A percentile compares a stretch with the other conserved stretches of the same genome.
These are phyloP conservation scores for Myripristis murdjan DNA, from an alignment of 2,797 vertebrate genomes.

Conservation along the genomic window DNA sequence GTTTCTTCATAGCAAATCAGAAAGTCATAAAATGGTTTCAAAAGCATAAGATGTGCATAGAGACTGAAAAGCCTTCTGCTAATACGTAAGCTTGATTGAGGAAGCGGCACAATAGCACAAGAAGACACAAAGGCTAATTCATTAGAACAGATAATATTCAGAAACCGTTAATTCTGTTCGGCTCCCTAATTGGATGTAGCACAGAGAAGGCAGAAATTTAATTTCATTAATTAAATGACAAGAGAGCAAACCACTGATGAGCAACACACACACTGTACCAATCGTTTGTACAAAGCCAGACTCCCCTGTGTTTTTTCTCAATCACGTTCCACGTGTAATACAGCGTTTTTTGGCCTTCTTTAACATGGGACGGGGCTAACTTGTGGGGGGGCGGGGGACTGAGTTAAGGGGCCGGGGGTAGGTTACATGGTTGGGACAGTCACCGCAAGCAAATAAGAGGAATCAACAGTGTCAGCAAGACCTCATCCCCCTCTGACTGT, in stretches of 20 bases:
- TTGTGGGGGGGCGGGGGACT: slow-evolving; percentile 56
- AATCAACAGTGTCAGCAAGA: slow-evolving; percentile 86
- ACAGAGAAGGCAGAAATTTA: slow-evolving; percentile 73
- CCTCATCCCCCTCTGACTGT: slow-evolving; percentile 87
- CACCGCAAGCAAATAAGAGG: slow-evolving; percentile 73
- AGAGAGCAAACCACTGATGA: slow-evolving; percentile 70
- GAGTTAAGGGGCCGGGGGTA: slow-evolving; percentile 68
- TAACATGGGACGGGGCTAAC: slow-evolving; percentile 63
- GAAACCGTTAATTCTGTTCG: slow-evolving; percentile 83
- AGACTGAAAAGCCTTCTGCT: slow-evolving; percentile 63
- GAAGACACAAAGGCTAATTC: slow-evolving; percentile 82
- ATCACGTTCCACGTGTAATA: slow-evolving; percentile 68
- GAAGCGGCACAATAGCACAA: slow-evolving; percentile 64
- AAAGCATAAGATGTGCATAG: slow-evolving; percentile 60
- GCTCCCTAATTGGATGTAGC: slow-evolving; percentile 82
- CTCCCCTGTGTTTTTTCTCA: slow-evolving; percentile 25
- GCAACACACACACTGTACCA: slow-evolving; percentile 49
- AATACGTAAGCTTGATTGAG: slow-evolving; percentile 70
- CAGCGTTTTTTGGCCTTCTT: slow-evolving; percentile 49
- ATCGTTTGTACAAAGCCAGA: slow-evolving; percentile 61
- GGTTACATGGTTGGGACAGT: slow-evolving; percentile 67
- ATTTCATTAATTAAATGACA: slow-evolving; percentile 85
- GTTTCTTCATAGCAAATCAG: slow-evolving; percentile 57
- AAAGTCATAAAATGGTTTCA: slow-evolving; percentile 55
- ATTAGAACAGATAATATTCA: slow-evolving; percentile 86